Evolutionary conservation across 2,797 vertebrate genomes (phyloP).

Genomic region (Enteromius argenteus): DNA sequence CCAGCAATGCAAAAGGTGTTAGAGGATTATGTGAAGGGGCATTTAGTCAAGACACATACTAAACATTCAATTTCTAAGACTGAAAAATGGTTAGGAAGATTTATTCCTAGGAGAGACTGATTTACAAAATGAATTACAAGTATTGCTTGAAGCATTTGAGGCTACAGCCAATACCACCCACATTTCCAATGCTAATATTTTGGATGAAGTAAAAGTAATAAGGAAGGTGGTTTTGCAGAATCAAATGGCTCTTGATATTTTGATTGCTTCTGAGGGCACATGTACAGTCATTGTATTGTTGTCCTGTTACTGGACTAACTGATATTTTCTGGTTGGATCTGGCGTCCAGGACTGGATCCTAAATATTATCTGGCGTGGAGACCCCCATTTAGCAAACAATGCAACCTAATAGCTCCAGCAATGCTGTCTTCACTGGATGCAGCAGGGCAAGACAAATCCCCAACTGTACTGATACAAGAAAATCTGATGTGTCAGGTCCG

Average conservation of each 20-base stretch:
- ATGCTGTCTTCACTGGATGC: too few species aligned
- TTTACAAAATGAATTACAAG: not conserved
- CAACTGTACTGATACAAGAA: not conserved
- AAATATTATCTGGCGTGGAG: too few species aligned
- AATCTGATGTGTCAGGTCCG: not conserved
- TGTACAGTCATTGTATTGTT: not conserved
- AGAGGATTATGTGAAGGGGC: not conserved
- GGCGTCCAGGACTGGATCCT: too few species aligned
- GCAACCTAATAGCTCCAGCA: too few species aligned
- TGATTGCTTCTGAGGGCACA: not conserved
- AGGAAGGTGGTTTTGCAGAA: not conserved
- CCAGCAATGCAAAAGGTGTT: not conserved
- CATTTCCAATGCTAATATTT: not conserved
- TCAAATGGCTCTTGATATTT: not conserved
- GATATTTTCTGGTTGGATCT: too few species aligned
- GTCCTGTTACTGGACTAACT: too few species aligned
- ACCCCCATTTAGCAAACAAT: too few species aligned
- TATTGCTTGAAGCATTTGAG: not conserved
- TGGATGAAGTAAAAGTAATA: not conserved
- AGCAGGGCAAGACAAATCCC: too few species aligned
- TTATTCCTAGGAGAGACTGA: not conserved
- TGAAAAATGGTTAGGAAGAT: not conserved
- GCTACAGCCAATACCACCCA: not conserved
- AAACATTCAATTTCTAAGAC: not conserved
- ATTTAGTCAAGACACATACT: not conserved